Evolutionary conservation across 2,888 invertebrate genomes (phyloP).

Genomic region (Pheosia tremula): DNA sequence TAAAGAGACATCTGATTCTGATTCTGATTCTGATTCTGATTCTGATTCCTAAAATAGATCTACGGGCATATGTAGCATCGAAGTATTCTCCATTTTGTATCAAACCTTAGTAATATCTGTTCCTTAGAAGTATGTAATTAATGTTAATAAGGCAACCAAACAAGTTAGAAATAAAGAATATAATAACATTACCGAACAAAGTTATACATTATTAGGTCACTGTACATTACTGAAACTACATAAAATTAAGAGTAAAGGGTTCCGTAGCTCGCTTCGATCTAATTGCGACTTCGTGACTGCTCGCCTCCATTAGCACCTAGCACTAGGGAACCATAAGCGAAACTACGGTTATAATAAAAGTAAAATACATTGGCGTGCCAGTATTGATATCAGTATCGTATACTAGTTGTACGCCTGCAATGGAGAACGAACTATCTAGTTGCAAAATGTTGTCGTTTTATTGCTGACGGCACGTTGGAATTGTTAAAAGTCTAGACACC

Average conservation of each 20-base stretch:
- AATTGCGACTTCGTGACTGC: conserved; percentile 76
- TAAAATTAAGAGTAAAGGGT: conserved; percentile 76
- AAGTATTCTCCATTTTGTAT: too few species aligned
- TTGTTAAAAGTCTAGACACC: conserved; percentile 66
- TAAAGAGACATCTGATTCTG: background rate
- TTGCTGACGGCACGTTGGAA: conserved; percentile 44
- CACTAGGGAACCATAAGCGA: conserved; percentile 37
- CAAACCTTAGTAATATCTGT: too few species aligned
- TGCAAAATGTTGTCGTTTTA: conserved; percentile 18
- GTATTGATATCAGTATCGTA: background rate
- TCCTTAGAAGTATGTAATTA: too few species aligned
- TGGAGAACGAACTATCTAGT: conserved; percentile 24
- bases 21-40: too few species aligned
- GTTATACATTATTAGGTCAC: conserved; percentile 46
- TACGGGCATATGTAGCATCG: too few species aligned
- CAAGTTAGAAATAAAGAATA: background rate
- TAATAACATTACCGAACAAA: conserved; percentile 20
- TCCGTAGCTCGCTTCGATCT: conserved; percentile 68
- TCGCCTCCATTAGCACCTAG: conserved; percentile 68
- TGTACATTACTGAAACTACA: conserved; percentile 71
- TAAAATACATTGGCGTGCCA: conserved; percentile 35
- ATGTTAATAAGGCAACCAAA: too few species aligned
- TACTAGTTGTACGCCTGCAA: conserved; percentile 18
- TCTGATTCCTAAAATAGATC: too few species aligned
- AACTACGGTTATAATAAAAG: conserved; percentile 6